Base-by-base conservation (phyloP, 2,113 vertebrate species). In the Oncorhynchus gorbuscha region DNA sequence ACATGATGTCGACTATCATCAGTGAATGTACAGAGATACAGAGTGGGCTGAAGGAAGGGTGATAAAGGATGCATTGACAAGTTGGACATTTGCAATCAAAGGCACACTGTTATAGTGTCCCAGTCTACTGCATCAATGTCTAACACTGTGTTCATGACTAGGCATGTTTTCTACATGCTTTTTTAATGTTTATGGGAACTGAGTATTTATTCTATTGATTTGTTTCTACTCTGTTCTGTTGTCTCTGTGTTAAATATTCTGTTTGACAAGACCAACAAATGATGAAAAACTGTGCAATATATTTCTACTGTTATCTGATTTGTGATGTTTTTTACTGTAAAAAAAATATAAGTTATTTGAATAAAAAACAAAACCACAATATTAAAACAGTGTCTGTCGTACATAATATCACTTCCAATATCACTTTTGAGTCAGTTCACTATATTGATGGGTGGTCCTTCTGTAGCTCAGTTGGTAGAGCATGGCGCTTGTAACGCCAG, bases 171-270 rank as follows among this genome's bases (percentile, higher is more conserved):
- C 20, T 58, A 18, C 55, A 45, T 45, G 39, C 11, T 11, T 45
- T 45, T 55, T 11, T 3, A 1, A 62, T 62, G 59, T 1, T 11
- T 8, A 24, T 24, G 9, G 76, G 76, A 45, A 3, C 9, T 45
- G 5, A 58, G 59, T 83, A 69, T 59, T 39, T 69, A 69, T 82
- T 82, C 16, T 89, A 86, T 88, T 88, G 85, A 88, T 87, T 85
- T 76, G 2, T 86, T 79, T 32, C 85, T 62, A 22, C 59, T 78
- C 83, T 85, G 51, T 55, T 18, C 51, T 55, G 16, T 55, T 55
- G 16, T 55, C 51, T 16, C 16, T 55, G 22, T 45, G 35, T 26
- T 22, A 74, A 55, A 18, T 62, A 62, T 26, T 73, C n/a, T 73
- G 62, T 64, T 22, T 64, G 24, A 84, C 61, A 30, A 22, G 69